Percentiles rank a stretch among this genome's conserved stretches.
Conservation (phyloP, 2,888 invertebrate genomes). For the Acanthococcus lagerstroemiae region DNA sequence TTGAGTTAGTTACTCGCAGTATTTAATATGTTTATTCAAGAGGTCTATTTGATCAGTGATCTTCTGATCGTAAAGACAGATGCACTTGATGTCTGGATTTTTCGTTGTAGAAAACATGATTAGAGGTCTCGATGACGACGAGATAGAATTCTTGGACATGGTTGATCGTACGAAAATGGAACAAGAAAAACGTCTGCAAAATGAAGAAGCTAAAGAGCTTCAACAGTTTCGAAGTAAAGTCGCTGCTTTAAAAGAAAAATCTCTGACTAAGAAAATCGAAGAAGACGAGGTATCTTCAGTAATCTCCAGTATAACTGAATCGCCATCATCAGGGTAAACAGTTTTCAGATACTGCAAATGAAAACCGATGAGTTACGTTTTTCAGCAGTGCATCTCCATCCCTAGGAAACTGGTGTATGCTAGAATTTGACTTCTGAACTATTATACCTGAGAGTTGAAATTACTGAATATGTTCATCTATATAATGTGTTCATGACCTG, state of each 20-base stretch:
- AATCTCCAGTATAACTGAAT: conserved; percentile 10
- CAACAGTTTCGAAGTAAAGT: conserved; percentile 68
- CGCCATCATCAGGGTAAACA: conserved; percentile 1
- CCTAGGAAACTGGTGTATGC: no score
- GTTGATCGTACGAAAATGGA: conserved; percentile 79
- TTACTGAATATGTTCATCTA: no score
- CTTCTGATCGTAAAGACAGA: no score
- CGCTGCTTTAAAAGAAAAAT: conserved; percentile 45
- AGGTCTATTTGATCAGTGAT: no score
- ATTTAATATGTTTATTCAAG: no score
- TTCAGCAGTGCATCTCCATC: no score
- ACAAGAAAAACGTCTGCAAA: conserved; percentile 68
- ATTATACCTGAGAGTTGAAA: no score
- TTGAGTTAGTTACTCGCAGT: conserved; percentile 84
- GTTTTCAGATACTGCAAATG: not conserved
- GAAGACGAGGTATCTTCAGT: conserved; percentile 19
- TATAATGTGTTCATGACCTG: no score
- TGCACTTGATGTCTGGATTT: no score
- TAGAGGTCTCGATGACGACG: conserved; percentile 88
- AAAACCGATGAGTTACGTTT: no score
- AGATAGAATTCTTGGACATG: conserved; percentile 84
- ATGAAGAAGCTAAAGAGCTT: conserved; percentile 76
- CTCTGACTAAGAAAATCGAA: conserved; percentile 5
- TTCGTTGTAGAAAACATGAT: conserved; percentile 48
- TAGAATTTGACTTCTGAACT: no score